These are phyloP conservation scores for Drosophila mercatorum DNA, from an alignment of 2,888 invertebrate genomes.

Conservation along the genomic window DNA sequence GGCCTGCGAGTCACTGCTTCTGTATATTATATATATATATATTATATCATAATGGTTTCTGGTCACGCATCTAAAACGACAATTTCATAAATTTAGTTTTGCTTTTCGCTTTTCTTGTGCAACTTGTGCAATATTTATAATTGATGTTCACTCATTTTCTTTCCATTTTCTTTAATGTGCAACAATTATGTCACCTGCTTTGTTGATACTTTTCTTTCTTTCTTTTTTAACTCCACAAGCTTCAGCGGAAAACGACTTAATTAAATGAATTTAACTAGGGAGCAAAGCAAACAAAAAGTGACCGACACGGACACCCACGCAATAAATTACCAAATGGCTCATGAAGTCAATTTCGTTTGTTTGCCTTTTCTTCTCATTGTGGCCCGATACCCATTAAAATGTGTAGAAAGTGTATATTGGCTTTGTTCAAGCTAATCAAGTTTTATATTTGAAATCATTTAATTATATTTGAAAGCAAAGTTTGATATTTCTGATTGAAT, in stretches of 20 bases:
- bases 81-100: conserved; percentile 36
- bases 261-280: conserved; percentile 36
- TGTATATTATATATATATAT: conserved; percentile 3
- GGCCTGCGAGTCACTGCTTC: conserved; percentile 15
- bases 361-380: conserved; percentile 16
- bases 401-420: background rate
- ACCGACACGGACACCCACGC: conserved; percentile 44
- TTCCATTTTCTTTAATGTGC: conserved; percentile 6
- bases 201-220: conserved; percentile 14
- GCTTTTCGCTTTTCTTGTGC: conserved; percentile 18
- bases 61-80: conserved; percentile 64
- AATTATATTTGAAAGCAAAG: background rate
- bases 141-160: conserved; percentile 7
- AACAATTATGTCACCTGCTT: conserved; percentile 63
- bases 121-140: conserved; percentile 18
- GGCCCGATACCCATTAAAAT: background rate
- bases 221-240: conserved; percentile 36
- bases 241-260: conserved; percentile 40
- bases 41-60: conserved; percentile 64
- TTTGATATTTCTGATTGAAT: background rate
- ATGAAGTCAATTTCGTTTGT: conserved; percentile 24
- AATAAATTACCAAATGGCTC: conserved; percentile 37
- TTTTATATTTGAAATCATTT: background rate
- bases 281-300: conserved; percentile 6
- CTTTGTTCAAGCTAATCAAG: background rate